Conservation (phyloP, 2,888 invertebrate species). For the Laothoe populi region DNA sequence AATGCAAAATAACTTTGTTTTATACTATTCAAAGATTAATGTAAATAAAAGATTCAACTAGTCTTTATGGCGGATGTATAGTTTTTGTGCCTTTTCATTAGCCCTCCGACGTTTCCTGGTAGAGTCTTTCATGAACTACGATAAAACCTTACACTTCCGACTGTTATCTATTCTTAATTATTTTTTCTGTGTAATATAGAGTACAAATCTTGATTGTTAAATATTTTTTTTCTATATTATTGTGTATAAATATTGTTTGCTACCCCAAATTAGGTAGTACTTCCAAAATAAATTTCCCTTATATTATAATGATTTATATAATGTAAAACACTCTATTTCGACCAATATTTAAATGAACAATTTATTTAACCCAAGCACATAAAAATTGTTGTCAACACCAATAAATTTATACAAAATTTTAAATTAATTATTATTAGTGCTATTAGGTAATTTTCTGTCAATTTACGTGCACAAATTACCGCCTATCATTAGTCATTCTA, state of each 20-base stretch:
- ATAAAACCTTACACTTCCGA: not conserved
- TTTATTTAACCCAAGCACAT: not conserved
- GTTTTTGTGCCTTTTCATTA: conserved; percentile 3
- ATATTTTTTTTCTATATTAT: no score
- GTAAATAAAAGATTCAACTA: not conserved
- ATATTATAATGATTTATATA: no score
- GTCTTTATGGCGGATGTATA: not conserved
- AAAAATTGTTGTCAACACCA: not conserved
- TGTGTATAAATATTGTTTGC: no score
- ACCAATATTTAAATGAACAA: not conserved
- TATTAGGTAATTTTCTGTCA: conserved; percentile 12
- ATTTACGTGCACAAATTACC: conserved; percentile 5
- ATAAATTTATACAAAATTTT: conserved; percentile 8
- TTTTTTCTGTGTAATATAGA: not conserved
- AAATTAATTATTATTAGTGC: conserved; percentile 12
- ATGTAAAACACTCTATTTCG: not conserved
- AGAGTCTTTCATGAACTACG: not conserved
- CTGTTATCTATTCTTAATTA: not conserved
- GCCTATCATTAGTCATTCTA: conserved; percentile 13
- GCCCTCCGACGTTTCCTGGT: conserved; percentile 1
- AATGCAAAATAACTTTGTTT: no score
- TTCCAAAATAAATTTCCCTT: no score
- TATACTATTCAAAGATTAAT: not conserved
- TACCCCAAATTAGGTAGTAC: no score
- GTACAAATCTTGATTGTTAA: no score